Base-by-base conservation (phyloP, 2,888 invertebrate species). In the Tenthredo notha region DNA sequence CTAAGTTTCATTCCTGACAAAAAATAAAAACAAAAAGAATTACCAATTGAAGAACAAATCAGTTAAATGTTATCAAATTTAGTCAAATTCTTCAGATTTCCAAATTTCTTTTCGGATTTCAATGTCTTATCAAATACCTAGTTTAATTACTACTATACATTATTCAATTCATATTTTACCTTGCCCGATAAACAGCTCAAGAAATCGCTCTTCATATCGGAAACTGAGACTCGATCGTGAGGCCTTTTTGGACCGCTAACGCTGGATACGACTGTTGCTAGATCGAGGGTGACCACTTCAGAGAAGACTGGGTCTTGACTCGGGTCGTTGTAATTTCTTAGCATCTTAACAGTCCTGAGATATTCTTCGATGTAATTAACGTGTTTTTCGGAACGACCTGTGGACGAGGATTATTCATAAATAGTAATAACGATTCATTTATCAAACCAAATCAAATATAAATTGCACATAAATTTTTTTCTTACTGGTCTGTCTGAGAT, bases 171-270 rank as follows among this genome's bases (percentile, higher is more conserved):
- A 21, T 21, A 43, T 43, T 21, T 94, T 94, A 98, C 98, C 95
- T 98, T 98, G 91, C 96, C 98, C 18, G 95, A 95, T 15, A 99
- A 95, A 89, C 99, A 99, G 0, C 95, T 94, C 21, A 94, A 93
- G 94, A 99, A 99, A 93, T 99, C 99, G 15, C 94, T 94, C 92
- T 98, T 98, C 98, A 99, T 98, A 70, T 97, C 96, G 0, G 96
- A 94, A 0, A 99, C 98, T 0, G 98, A 96, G 4, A 99, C 98
- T 33, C 98, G 95, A 94, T 99, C 99, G 89, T 99, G 99, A 0
- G 99, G 99, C 83, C 99, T 94, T 93, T 99, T 99, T 0, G 99
- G 99, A 0, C 99, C 99, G 86, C 98, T 98, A 18, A 99, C 97
- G 29, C 98, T 99, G 1, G 99, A 98, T 80, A 98, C 98, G 0